Evolutionary conservation across 2,888 invertebrate species (phyloP).

Genomic region (Cacoxenus indagator): DNA sequence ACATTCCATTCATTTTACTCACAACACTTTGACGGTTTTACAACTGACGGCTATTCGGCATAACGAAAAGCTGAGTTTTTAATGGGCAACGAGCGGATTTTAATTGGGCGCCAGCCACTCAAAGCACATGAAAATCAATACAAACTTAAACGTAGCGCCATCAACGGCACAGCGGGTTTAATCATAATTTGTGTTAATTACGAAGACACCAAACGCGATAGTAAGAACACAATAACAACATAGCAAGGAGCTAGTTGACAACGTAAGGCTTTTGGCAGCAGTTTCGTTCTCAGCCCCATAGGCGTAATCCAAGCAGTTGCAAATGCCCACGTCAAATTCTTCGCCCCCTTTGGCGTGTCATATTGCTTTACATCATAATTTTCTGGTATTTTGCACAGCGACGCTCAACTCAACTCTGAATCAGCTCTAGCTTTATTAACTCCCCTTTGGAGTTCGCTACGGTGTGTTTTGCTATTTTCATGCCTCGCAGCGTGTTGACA

Average conservation of each 20-base stretch:
- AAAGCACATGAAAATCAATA: conserved; percentile 34
- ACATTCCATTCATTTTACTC: neutral
- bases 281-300: neutral
- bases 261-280: neutral
- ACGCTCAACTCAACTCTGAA: neutral
- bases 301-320: too few species aligned
- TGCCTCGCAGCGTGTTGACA: conserved; percentile 50
- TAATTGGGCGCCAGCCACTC: conserved; percentile 55
- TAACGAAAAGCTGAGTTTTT: conserved; percentile 42
- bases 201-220: conserved; percentile 37
- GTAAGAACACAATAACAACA: too few species aligned
- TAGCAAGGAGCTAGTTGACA: too few species aligned
- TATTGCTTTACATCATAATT: conserved; percentile 48
- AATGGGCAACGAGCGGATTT: conserved; percentile 56
- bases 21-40: neutral
- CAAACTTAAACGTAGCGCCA: conserved; percentile 30
- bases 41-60: conserved; percentile 1
- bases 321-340: too few species aligned
- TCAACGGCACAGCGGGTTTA: conserved; percentile 43
- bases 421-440: conserved; percentile 27
- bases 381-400: conserved; percentile 42
- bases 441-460: conserved; percentile 33
- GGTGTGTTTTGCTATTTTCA: conserved; percentile 1
- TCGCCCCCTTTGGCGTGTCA: neutral
- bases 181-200: conserved; percentile 45